phyloP scores from a whole-genome alignment of 2,888 invertebrate genomes.

The Podotricha telesiphe region DNA sequence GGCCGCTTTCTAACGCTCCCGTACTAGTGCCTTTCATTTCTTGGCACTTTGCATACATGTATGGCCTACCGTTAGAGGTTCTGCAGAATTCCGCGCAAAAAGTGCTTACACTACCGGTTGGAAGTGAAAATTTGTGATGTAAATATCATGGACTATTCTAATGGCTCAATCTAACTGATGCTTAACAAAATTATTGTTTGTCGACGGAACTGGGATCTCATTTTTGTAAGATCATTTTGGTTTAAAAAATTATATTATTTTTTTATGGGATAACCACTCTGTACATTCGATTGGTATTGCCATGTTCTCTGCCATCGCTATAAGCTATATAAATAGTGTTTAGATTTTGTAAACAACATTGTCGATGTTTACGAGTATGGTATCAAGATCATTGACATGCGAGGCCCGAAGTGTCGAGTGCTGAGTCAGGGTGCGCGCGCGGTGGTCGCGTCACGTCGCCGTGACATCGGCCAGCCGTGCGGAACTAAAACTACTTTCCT shows the following conservation, averaged over 20 bases:
- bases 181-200: neutral
- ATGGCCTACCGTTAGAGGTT: constrained; percentile 32
- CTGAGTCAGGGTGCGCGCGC: constrained; percentile 41
- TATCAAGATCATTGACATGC: constrained; percentile 45
- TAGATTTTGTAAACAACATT: neutral
- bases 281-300: no score
- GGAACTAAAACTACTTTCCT: constrained; percentile 44
- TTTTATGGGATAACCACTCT: no score
- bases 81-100: constrained; percentile 31
- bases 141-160: neutral
- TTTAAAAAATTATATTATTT: no score
- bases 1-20: constrained; percentile 36
- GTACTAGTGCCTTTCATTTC: constrained; percentile 29
- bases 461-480: constrained; percentile 44
- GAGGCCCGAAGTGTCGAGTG: constrained; percentile 25
- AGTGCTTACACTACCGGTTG: constrained; percentile 22
- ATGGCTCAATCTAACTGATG: neutral
- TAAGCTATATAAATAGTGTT: neutral
- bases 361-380: neutral
- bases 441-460: constrained; percentile 27
- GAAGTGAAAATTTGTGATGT: constrained; percentile 25
- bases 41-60: constrained; percentile 36
- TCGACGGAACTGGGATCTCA: no score
- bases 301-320: no score
- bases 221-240: no score